A percentile compares a stretch with the other conserved stretches of the same genome.
phyloP scores from a whole-genome alignment of 1,140 invertebrate species.

The Zelostemma sp. region DNA sequence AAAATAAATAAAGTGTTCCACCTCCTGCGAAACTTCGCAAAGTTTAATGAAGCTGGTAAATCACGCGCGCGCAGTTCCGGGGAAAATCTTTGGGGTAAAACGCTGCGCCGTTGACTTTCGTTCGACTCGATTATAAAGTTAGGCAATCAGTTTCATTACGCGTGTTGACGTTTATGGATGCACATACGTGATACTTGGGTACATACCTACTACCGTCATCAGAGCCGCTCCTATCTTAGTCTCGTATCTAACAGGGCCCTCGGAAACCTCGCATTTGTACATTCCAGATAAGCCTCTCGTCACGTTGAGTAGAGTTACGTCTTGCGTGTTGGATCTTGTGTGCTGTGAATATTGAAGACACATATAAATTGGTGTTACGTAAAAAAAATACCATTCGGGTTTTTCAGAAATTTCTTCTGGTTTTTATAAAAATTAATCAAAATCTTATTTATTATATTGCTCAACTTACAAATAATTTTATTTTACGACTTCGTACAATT shows the following conservation, averaged over 20 bases:
- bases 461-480: no score
- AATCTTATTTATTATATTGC: no score
- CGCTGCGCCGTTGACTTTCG: not conserved
- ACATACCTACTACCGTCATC: conserved; percentile 81
- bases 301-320: conserved; percentile 72
- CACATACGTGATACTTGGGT: conserved; percentile 2
- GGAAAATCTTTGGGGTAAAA: not conserved
- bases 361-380: not conserved
- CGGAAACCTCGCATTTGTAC: conserved; percentile 84
- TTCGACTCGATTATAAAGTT: conserved; percentile 1
- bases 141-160: not conserved
- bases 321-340: conserved; percentile 69
- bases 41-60: conserved; percentile 1
- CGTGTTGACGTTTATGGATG: not conserved
- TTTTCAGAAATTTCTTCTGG: not conserved
- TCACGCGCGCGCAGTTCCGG: not conserved
- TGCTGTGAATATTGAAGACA: conserved; percentile 63
- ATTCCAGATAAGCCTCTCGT: conserved; percentile 74
- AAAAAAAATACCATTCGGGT: not conserved
- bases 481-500: no score
- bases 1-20: no score
- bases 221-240: conserved; percentile 74
- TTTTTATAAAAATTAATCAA: no score
- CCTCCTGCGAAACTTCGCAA: not conserved
- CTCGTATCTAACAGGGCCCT: conserved; percentile 79